These are phyloP conservation scores for Torymus texanus DNA, from an alignment of 2,888 invertebrate species.

Conservation along the genomic window DNA sequence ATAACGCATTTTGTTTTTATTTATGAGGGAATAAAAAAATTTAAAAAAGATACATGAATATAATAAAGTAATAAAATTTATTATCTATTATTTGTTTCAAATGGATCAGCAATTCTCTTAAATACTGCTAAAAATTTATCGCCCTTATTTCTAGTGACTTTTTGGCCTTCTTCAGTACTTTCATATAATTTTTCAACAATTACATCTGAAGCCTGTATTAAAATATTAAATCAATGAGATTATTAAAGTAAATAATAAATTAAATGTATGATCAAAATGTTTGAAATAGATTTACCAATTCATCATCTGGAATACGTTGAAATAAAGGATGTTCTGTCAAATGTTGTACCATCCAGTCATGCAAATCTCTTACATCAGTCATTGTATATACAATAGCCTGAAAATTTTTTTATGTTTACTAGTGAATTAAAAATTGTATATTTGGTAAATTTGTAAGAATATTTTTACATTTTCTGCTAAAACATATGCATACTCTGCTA, in stretches of 20 bases:
- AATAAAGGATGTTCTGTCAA: conserved; percentile 94
- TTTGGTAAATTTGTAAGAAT: conserved; percentile 2
- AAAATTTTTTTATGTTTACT: conserved; percentile 61
- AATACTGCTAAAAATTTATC: conserved; percentile 95
- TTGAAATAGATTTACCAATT: conserved; percentile 80
- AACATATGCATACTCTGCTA: conserved; percentile 98
- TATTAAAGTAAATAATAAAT: conserved; percentile 32
- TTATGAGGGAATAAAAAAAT: no score
- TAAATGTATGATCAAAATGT: conserved; percentile 19
- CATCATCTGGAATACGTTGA: conserved; percentile 82
- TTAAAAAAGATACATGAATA: not conserved
- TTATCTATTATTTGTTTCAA: conserved; percentile 56
- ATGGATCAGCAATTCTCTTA: conserved; percentile 80
- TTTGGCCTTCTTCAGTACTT: conserved; percentile 98
- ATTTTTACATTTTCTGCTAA: conserved; percentile 84
- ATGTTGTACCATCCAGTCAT: conserved; percentile 97
- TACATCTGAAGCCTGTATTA: conserved; percentile 84
- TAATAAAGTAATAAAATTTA: conserved; percentile 48
- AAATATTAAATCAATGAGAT: conserved; percentile 45
- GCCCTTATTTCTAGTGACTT: conserved; percentile 96
- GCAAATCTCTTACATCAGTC: conserved; percentile 97
- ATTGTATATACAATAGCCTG: conserved; percentile 96
- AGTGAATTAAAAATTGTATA: conserved; percentile 12
- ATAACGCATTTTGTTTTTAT: no score
- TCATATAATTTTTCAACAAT: conserved; percentile 92